These are phyloP conservation scores for Formicarius rufipectus DNA, from an alignment of 2,113 vertebrate species.

Conservation along the genomic window DNA sequence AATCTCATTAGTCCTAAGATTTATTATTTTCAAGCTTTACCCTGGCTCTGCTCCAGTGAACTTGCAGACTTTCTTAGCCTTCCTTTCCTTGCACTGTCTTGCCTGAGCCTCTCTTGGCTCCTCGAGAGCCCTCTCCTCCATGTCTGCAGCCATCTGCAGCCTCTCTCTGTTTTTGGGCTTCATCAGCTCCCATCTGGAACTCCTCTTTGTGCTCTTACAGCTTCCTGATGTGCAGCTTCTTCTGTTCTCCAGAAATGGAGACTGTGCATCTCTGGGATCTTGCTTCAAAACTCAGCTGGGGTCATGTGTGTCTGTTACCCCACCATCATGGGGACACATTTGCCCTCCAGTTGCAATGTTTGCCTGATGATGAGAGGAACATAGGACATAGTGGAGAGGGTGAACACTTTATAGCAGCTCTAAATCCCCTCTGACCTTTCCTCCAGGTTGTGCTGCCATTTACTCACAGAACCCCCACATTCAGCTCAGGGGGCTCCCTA, in stretches of 20 bases:
- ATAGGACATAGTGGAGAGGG: not conserved
- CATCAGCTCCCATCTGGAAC: not conserved
- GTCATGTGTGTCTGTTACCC: rapidly evolving
- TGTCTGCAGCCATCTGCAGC: not conserved
- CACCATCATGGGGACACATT: not conserved
- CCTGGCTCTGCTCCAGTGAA: not conserved
- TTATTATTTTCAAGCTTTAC: not conserved
- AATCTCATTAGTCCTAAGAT: not conserved
- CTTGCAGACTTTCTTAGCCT: not conserved
- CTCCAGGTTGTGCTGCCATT: rapidly evolving
- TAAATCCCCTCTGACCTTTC: not conserved
- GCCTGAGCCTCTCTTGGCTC: not conserved
- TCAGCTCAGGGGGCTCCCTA: rapidly evolving
- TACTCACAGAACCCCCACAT: not conserved
- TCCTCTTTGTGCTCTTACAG: not conserved
- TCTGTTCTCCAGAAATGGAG: not conserved
- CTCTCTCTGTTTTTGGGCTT: not conserved
- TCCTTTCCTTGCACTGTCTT: rapidly evolving
- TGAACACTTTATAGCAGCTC: not conserved
- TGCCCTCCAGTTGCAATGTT: not conserved
- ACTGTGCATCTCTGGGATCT: not conserved
- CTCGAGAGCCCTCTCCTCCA: not conserved
- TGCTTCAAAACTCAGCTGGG: not conserved
- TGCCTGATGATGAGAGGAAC: not conserved
- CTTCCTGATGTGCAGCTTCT: not conserved